A percentile compares a stretch with the other conserved stretches of the same genome.
Conservation (phyloP, 1,140 invertebrate species). For the Aphidius gifuensis region DNA sequence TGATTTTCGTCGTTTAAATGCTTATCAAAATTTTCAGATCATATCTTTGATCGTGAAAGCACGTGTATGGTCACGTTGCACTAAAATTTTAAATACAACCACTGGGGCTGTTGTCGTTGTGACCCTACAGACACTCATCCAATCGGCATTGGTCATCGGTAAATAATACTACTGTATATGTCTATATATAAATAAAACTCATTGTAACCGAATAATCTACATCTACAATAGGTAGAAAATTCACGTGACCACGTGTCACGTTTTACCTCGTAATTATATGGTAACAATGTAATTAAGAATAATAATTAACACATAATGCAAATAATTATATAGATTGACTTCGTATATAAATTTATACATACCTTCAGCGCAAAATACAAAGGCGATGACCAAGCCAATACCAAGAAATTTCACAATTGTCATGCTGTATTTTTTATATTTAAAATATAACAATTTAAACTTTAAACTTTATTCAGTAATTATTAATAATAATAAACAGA, state of each 20-base stretch:
- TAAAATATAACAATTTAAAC: background rate
- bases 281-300: too few relatives aligned
- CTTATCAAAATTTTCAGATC: background rate
- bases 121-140: background rate
- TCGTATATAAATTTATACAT: slow-evolving; percentile 8
- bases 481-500: background rate
- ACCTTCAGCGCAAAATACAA: slow-evolving; percentile 23
- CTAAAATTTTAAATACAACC: background rate
- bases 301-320: too few relatives aligned
- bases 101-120: background rate
- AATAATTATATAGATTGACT: too few relatives aligned
- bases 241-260: too few relatives aligned
- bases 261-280: too few relatives aligned
- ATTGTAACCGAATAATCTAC: too few relatives aligned
- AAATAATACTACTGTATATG: too few relatives aligned
- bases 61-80: slow-evolving; percentile 6
- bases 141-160: too few relatives aligned
- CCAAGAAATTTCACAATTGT: slow-evolving; percentile 29
- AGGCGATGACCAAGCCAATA: slow-evolving; percentile 27
- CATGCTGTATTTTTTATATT: slow-evolving; percentile 27
- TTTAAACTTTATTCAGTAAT: background rate
- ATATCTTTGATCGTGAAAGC: background rate
- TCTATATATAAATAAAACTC: too few relatives aligned
- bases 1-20: background rate
- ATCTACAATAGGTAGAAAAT: too few relatives aligned